A percentile compares a stretch with the other conserved stretches of the same genome.
phyloP scores from a whole-genome alignment of 1,140 invertebrate species.

The Drosophila carrolli region DNA sequence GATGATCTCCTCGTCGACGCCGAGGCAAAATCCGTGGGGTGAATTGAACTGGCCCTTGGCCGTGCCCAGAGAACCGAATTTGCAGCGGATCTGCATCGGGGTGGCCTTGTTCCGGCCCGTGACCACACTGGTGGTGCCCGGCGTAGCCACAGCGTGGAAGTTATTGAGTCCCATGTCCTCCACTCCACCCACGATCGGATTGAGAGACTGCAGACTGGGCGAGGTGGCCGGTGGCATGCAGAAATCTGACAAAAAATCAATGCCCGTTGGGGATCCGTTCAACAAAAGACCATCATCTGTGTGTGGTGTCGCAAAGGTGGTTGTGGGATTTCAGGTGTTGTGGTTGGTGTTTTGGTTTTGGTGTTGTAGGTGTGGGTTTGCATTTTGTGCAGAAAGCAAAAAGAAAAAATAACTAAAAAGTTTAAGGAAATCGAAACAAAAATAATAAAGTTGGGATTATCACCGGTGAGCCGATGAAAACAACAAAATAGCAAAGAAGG shows the following conservation, averaged over 20 bases:
- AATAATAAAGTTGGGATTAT: background rate
- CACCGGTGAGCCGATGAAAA: background rate
- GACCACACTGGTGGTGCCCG: slow-evolving; percentile 71
- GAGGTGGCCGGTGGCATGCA: slow-evolving; percentile 87
- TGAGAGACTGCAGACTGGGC: slow-evolving; percentile 86
- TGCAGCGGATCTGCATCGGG: slow-evolving; percentile 94
- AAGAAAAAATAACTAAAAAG: slow-evolving; percentile 42
- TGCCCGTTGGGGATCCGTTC: slow-evolving; percentile 86
- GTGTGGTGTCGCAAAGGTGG: slow-evolving; percentile 9
- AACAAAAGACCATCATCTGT: slow-evolving; percentile 84
- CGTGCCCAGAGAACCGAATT: slow-evolving; percentile 96
- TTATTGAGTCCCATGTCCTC: slow-evolving; percentile 71
- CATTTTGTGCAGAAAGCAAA: slow-evolving; percentile 16
- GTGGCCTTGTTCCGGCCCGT: slow-evolving; percentile 90
- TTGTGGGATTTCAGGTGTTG: slow-evolving; percentile 21
- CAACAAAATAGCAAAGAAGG: too few species aligned
- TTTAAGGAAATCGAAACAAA: slow-evolving; percentile 15
- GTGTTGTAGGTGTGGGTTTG: slow-evolving; percentile 16
- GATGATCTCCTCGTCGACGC: slow-evolving; percentile 96
- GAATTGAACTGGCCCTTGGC: slow-evolving; percentile 97
- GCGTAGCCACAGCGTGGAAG: slow-evolving; percentile 78
- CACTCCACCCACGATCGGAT: slow-evolving; percentile 69
- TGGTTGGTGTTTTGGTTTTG: slow-evolving; percentile 21
- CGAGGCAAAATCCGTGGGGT: slow-evolving; percentile 98
- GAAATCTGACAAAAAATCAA: slow-evolving; percentile 85